A percentile compares a stretch with the other conserved stretches of the same genome.
These are phyloP conservation scores for Cryptus viduatorius DNA, from an alignment of 2,888 invertebrate species.

Conservation along the genomic window DNA sequence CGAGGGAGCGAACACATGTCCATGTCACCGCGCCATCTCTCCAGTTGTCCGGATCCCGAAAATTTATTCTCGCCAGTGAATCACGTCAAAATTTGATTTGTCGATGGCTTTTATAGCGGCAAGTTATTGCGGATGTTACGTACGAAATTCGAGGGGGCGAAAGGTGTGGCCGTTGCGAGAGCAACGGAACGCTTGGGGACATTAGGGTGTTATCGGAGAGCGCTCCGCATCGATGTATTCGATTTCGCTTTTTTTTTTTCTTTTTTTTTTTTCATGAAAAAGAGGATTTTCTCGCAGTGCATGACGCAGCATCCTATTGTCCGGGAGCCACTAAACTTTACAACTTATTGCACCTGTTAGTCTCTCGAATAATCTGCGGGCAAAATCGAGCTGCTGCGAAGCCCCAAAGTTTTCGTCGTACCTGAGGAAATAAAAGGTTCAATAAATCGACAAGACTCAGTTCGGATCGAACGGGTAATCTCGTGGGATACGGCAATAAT, in stretches of 20 bases:
- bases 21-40: constrained; percentile 84
- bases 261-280: not conserved
- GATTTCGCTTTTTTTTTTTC: not conserved
- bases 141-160: constrained; percentile 66
- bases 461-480: constrained; percentile 51
- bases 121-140: constrained; percentile 83
- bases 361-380: constrained; percentile 4
- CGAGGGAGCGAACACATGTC: constrained; percentile 82
- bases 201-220: constrained; percentile 60
- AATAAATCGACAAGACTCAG: constrained; percentile 30
- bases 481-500: too few species aligned
- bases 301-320: constrained; percentile 16
- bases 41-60: constrained; percentile 79
- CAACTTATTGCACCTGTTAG: constrained; percentile 18
- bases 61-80: constrained; percentile 85
- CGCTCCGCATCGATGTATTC: constrained; percentile 20
- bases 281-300: constrained; percentile 13
- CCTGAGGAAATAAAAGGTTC: not conserved
- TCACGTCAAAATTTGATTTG: constrained; percentile 85
- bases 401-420: not conserved
- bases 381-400: not conserved
- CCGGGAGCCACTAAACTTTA: constrained; percentile 9
- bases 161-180: constrained; percentile 57
- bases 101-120: constrained; percentile 85
- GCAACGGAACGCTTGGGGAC: constrained; percentile 45